Base-by-base conservation (phyloP, 1,140 invertebrate genomes). In the Danaus melanippus region DNA sequence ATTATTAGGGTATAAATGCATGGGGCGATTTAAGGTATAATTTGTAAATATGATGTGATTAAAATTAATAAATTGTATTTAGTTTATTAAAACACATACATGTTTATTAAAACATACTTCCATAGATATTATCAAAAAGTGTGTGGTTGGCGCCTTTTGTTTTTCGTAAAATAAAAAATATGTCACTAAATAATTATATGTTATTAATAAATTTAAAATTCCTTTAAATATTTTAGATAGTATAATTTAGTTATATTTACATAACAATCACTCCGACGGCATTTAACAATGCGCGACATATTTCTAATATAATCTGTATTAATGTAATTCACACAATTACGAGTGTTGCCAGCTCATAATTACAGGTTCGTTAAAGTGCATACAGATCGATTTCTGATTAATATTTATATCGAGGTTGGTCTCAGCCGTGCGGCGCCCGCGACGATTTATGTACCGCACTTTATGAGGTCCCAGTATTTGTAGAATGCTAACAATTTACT, bases 381-480 rank as follows among this genome's bases (percentile, higher is more conserved):
- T 61, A 61, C 46, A 52, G 50, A 61, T 56, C 52, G 39, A 48
- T 48, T 55, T 50, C 54, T 61, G 59, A 61, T 61, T 56, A 61
- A 61, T 61, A 61, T 61, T 61, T 61, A 61, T 56, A 56, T 47
- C 40, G 46, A 52, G 49, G 58, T 52, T 53, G 48, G 56, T 52
- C 50, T n/a, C 10, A 43, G 51, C 51, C 43, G 41, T 40, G 44
- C 44, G 60, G 60, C 60, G 60, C 60, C 60, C 47, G 51, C 15
- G 46, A 17, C 50, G 60, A 62, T 62, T 62, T 62, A 62, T 62
- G 52, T 54, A 10, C 53, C 21, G 42, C 32, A 43, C 15, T 44
- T 10, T 50, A 32, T 32, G 21, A 32, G 21, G 21, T 8, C 21
- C 21, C 21, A 32, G 21, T 32, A 32, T 32, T 32, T 32, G 21